phyloP scores from a whole-genome alignment of 2,888 invertebrate genomes.

The Callosobruchus maculatus region DNA sequence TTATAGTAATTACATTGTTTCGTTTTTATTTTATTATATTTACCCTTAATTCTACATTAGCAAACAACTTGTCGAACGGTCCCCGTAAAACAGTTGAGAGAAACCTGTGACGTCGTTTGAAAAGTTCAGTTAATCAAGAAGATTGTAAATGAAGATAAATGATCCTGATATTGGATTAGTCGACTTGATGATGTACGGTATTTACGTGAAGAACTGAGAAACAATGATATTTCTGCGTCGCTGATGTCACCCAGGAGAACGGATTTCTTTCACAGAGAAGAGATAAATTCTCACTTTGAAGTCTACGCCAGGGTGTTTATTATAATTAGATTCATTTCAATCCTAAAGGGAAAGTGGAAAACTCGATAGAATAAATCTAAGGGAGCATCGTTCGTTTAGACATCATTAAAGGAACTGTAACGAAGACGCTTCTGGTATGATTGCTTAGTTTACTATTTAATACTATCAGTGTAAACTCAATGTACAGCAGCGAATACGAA shows the following conservation, averaged over 20 bases:
- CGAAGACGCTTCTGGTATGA: no score
- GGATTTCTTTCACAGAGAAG: not conserved
- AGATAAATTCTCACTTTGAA: not conserved
- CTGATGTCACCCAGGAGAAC: not conserved
- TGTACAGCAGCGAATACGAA: no score
- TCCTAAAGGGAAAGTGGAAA: not conserved
- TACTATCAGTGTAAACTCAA: no score
- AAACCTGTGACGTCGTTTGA: slow-evolving; percentile 45
- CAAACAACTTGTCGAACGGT: not conserved
- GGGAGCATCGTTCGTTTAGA: not conserved
- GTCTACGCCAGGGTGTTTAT: not conserved
- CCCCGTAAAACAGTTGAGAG: slow-evolving; percentile 29
- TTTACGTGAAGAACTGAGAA: slow-evolving; percentile 35
- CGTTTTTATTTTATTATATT: no score
- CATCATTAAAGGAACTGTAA: no score
- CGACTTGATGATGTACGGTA: slow-evolving; percentile 40
- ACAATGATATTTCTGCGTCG: not conserved
- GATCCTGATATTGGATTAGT: slow-evolving; percentile 52
- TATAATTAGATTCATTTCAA: not conserved
- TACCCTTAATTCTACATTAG: no score
- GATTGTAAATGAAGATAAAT: slow-evolving; percentile 53
- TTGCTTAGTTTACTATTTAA: no score
- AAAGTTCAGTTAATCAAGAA: slow-evolving; percentile 51
- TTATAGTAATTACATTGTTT: no score
- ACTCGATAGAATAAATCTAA: not conserved